Base-by-base conservation (phyloP, 1,140 invertebrate species). In the Zophobas morio region DNA sequence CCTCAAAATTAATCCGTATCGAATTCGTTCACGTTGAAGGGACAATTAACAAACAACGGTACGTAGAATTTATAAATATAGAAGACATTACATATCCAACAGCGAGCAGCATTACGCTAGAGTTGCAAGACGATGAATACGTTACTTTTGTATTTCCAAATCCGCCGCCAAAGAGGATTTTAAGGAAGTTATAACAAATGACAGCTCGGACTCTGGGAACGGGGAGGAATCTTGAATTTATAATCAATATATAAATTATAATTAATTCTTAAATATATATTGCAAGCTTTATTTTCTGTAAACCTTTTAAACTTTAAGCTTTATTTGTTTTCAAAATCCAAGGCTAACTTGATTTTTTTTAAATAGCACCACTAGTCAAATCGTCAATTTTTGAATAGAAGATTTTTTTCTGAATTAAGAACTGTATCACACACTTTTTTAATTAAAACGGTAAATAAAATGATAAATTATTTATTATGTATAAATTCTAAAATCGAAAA, bases 21-120 rank as follows among this genome's bases (percentile, higher is more conserved):
- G 49, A 51, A 51, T 51, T 6, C 49, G n/a, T 51, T 20, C 3
- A 4, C 49, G 4, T 4, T 51, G 2, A 4, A 51, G 49, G 49
- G 49, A 51, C 49, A 51, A 51, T 51, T 51, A 20, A 51, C 3
- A 51, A 51, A 51, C 6, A 51, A 51, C 49, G 49, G 2, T 51
- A 51, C n/a, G 20, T 51, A 51, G 49, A 51, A 20, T 51, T 51
- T 51, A 51, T 2, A 20, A 20, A 51, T 51, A 51, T 51, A 6
- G 49, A 51, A 20, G n/a, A 51, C 49, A 51, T 51, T 51, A 51
- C 49, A 51, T 51, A 51, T 51, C 49, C 49, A 51, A 51, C 49
- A 46, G 42, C 3, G 42, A 46, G 42, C 42, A 46, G 42, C 42
- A 51, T 51, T 51, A 51, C 49, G 6, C 49, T 51, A 51, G 4